Conservation (phyloP, 2,888 invertebrate species). For the Eurois occulta region DNA sequence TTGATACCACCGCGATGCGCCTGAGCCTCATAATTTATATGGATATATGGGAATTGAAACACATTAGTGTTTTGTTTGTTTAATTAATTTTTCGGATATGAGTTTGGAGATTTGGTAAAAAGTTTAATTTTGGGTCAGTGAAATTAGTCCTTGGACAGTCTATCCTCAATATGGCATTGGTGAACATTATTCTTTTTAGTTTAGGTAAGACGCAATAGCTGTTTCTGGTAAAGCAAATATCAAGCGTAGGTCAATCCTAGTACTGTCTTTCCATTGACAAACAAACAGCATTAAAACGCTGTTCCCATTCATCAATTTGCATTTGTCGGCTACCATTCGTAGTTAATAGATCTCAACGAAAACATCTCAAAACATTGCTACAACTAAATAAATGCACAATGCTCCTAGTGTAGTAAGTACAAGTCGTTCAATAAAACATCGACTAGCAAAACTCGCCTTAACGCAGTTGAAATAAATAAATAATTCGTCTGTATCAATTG, state of each 20-base stretch:
- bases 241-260: neutral
- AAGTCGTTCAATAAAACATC: conserved; percentile 60
- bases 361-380: conserved; percentile 55
- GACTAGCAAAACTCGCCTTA: conserved; percentile 68
- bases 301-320: conserved; percentile 58
- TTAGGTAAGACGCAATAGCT: neutral
- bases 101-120: conserved; percentile 15
- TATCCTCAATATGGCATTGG: neutral
- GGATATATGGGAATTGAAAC: conserved; percentile 61
- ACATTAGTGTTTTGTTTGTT: conserved; percentile 60
- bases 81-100: conserved; percentile 36
- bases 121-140: neutral
- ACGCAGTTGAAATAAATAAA: conserved; percentile 80
- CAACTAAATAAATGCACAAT: conserved; percentile 60
- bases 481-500: conserved; percentile 83
- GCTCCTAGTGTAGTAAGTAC: conserved; percentile 51
- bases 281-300: conserved; percentile 41
- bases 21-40: conserved; percentile 65
- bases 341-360: conserved; percentile 50
- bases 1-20: conserved; percentile 71
- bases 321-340: conserved; percentile 55
- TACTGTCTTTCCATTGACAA: conserved; percentile 25
- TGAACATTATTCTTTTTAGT: neutral
- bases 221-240: neutral
- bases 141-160: neutral